phyloP scores from a whole-genome alignment of 2,113 vertebrate species.

The Perca schrenkii region DNA sequence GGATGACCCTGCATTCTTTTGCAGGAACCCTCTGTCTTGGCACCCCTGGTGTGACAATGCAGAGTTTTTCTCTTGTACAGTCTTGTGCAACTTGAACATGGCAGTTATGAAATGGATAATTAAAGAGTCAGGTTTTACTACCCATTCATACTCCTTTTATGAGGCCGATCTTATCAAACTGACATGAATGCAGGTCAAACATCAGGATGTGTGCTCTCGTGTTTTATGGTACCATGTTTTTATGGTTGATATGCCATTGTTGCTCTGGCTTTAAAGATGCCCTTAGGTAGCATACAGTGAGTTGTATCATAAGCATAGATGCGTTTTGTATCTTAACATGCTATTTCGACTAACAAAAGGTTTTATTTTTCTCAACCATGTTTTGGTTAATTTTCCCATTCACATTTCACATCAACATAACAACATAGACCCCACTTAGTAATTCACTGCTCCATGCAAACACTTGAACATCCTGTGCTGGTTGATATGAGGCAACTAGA shows the following conservation, averaged over 20 bases:
- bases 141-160: slow-evolving; percentile 52
- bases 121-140: slow-evolving; percentile 49
- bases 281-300: background rate
- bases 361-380: background rate
- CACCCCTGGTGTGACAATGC: background rate
- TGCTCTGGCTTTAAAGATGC: background rate
- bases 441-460: background rate
- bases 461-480: background rate
- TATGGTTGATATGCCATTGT: slow-evolving; percentile 20
- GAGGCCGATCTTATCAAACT: slow-evolving; percentile 48
- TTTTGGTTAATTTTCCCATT: slow-evolving; percentile 1
- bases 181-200: slow-evolving; percentile 28
- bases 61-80: background rate
- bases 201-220: slow-evolving; percentile 63
- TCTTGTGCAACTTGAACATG: background rate
- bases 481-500: background rate
- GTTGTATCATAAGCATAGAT: background rate
- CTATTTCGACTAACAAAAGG: background rate
- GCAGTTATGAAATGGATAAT: slow-evolving; percentile 43
- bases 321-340: background rate
- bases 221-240: slow-evolving; percentile 48
- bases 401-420: background rate
- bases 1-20: background rate
- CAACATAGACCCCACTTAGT: background rate
- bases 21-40: background rate